Evolutionary conservation across 2,888 invertebrate species (phyloP).

Genomic region (Tenodera sinensis): DNA sequence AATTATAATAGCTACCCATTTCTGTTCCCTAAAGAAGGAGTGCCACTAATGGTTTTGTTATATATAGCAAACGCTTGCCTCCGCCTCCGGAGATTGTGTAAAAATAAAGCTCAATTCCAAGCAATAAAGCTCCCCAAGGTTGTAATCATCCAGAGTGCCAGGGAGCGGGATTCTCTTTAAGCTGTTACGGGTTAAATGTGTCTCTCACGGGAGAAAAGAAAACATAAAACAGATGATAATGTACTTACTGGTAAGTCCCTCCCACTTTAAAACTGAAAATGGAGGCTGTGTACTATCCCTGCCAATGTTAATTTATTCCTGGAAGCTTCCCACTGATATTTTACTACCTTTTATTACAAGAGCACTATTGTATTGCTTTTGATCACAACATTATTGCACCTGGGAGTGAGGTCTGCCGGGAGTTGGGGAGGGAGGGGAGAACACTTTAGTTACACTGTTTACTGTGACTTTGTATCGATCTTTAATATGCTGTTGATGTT

Average conservation of each 20-base stretch:
- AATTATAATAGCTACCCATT: neutral
- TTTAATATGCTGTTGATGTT: too few relatives aligned
- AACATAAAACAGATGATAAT: neutral
- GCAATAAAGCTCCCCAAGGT: neutral
- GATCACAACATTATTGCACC: too few relatives aligned
- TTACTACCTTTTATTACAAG: too few relatives aligned
- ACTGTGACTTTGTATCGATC: too few relatives aligned
- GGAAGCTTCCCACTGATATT: too few relatives aligned
- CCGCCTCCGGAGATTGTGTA: neutral
- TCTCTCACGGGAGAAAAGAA: neutral
- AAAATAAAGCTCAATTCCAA: neutral
- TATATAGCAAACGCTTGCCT: neutral
- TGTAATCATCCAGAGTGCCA: neutral
- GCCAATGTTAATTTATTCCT: too few relatives aligned
- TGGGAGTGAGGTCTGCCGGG: too few relatives aligned
- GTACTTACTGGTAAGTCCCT: neutral
- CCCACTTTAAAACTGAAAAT: neutral
- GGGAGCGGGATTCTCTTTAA: neutral
- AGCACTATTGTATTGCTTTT: too few relatives aligned
- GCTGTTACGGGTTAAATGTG: neutral
- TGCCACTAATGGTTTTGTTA: neutral
- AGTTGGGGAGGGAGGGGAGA: too few relatives aligned
- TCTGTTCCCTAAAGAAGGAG: neutral
- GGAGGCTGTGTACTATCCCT: neutral
- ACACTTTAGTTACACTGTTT: too few relatives aligned